Percentiles rank a stretch among this genome's conserved stretches.
phyloP scores from a whole-genome alignment of 2,888 invertebrate species.

The Crioceris asparagi region DNA sequence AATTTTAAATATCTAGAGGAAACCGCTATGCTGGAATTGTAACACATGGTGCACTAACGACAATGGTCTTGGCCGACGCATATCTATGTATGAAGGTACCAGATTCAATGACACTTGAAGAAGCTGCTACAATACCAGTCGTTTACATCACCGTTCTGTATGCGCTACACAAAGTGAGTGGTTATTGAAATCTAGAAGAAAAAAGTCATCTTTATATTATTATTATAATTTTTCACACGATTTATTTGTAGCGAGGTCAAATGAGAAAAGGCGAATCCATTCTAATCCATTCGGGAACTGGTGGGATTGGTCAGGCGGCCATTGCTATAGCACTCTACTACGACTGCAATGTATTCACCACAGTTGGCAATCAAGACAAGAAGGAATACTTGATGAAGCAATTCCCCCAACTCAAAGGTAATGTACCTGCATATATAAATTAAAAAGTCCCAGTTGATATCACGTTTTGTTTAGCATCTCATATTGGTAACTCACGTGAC shows the following conservation, averaged over 20 bases:
- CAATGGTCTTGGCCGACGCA: constrained; percentile 40
- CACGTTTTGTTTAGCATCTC: constrained; percentile 17
- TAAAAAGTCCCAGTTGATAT: too few relatives aligned
- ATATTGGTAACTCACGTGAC: constrained; percentile 58
- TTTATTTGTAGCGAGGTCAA: constrained; percentile 15
- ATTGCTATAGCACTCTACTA: constrained; percentile 56
- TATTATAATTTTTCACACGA: background rate
- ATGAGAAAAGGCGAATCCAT: constrained; percentile 36
- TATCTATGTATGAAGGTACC: constrained; percentile 43
- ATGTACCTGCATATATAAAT: constrained; percentile 3
- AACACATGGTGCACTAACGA: constrained; percentile 43
- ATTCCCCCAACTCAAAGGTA: constrained; percentile 37
- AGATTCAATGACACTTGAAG: constrained; percentile 43
- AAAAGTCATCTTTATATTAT: background rate
- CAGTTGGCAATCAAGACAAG: constrained; percentile 57
- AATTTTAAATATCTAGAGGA: constrained; percentile 18
- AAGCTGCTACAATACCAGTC: constrained; percentile 50
- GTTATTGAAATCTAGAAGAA: background rate
- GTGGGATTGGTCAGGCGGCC: constrained; percentile 71
- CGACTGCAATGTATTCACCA: constrained; percentile 58
- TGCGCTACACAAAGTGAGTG: too few relatives aligned
- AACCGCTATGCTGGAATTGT: constrained; percentile 39
- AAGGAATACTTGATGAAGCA: constrained; percentile 47
- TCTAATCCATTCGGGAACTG: constrained; percentile 50
- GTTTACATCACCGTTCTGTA: constrained; percentile 43